Evolutionary conservation across 2,797 vertebrate species (phyloP), one percentile per base, ranked within the genome.

Genomic region (Picus viridis): DNA sequence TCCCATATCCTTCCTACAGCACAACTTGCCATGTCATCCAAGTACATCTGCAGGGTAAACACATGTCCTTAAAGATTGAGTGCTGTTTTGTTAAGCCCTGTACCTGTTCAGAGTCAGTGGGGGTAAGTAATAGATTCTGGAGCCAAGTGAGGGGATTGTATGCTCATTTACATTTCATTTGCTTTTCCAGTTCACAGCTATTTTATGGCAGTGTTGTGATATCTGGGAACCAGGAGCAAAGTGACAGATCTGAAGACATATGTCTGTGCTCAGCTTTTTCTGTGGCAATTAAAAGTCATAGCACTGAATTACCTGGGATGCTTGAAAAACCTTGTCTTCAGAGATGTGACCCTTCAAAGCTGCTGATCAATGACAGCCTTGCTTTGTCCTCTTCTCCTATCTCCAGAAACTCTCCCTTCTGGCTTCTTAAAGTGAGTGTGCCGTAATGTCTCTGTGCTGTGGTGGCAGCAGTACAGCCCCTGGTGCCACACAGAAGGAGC

Each of bases 111-210:
- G 32, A 91, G 80, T 84, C 86, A 76, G 41, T 74, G 43, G 16
- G 61, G 64, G 41, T 70, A 75, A 85, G 53, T 19, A 82, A 68
- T 14, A 59, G 70, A 63, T 82, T 56, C 76, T 58, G 71, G 59
- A 94, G 73, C 43, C 30, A 15, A 73, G 70, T 0, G 4, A 83
- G 62, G 58, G 45, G 77, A 20, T 70, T 61, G 43, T 26, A 7
- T 45, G 19, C 77, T 78, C 71, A 70, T 86, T 90, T 88, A 64
- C 71, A 89, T 84, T 63, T 88, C 85, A 83, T 36, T 86, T 76
- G 49, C 73, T 75, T 49, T 88, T 94, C 67, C 83, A 47, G 71
- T 86, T 94, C 91, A 64, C 57, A 64, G 83, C 61, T 88, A 83
- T 75, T 73, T 89, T 54, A 54, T 29, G 83, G 82, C 19, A 24